Base-by-base conservation (phyloP, 2,797 vertebrate genomes). In the Hypotaenidia okinawae region DNA sequence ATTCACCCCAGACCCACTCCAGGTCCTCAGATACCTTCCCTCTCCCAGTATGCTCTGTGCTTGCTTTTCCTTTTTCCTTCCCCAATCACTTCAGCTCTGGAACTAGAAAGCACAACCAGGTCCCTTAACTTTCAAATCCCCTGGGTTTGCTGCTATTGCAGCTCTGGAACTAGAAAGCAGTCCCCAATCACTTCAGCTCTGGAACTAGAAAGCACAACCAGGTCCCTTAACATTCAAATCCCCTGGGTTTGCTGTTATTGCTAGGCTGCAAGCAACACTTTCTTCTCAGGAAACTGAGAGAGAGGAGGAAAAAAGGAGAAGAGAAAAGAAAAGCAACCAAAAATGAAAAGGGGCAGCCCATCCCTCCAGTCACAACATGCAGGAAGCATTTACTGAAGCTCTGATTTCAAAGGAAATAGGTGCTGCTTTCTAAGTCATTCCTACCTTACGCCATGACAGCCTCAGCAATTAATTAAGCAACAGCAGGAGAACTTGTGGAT, bases 321-420 rank as follows among this genome's bases (percentile, higher is more conserved):
- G 13, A 52, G 21, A n/a, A 72, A 87, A 74, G 4, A 54, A 93
- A 93, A 70, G 24, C 23, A 81, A 51, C 8, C 9, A 32, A 55
- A 76, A 68, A 17, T 25, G 6, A 16, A 25, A 70, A 52, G 73
- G 32, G 33, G 39, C 55, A 87, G 45, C 43, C 91, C 33, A 5
- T 13, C 3, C 49, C 81, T 89, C 84, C 74, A 79, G 91, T 84
- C 54, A 25, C 78, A 78, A 78, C 91, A 84, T 0, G 35, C 70
- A 77, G 62, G 49, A 22, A 75, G 24, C 49, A 25, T 30, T 79
- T 75, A 55, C 22, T 5, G 57, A 61, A 76, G 80, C 74, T 95
- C 91, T 94, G 84, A 86, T 92, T 90, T 84, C 89, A 87, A 90
- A 94, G 86, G 80, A 24, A 80, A 45, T 28, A 45, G 23, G n/a